A percentile compares a stretch with the other conserved stretches of the same genome.
Conservation (phyloP, 2,888 invertebrate genomes). For the Punctoribates punctum region DNA sequence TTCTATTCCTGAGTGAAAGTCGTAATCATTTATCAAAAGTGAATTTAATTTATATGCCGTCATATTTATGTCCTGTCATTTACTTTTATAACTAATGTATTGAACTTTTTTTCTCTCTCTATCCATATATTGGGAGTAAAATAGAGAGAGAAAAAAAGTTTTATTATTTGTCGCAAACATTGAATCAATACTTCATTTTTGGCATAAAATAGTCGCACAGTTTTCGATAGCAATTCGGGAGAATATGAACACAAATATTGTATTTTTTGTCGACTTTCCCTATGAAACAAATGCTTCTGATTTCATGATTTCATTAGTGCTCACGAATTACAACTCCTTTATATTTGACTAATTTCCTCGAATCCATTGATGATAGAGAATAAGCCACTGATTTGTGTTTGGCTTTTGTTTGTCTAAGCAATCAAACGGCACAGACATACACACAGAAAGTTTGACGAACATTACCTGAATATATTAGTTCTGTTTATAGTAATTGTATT, state of each 20-base stretch:
- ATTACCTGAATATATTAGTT: constrained; percentile 20
- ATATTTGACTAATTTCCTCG: constrained; percentile 4
- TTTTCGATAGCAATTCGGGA: too few species aligned
- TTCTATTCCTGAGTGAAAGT: neutral
- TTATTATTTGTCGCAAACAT: neutral
- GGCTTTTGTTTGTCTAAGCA: neutral
- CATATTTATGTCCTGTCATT: constrained; percentile 11
- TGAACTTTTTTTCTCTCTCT: neutral
- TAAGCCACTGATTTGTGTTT: neutral
- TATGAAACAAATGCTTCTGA: neutral
- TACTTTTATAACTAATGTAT: neutral
- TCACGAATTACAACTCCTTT: neutral
- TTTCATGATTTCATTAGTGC: neutral
- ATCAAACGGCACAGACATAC: neutral
- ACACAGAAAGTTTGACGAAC: constrained; percentile 9
- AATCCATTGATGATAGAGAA: neutral
- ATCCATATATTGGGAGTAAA: neutral
- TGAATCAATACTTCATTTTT: neutral
- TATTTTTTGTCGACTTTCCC: too few species aligned
- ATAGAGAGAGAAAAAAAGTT: neutral
- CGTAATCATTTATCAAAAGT: constrained; percentile 17
- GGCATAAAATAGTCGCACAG: too few species aligned
- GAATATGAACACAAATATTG: too few species aligned
- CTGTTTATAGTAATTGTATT: neutral
- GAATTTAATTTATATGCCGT: neutral